phyloP scores from a whole-genome alignment of 2,797 vertebrate species.

The Channa striata region DNA sequence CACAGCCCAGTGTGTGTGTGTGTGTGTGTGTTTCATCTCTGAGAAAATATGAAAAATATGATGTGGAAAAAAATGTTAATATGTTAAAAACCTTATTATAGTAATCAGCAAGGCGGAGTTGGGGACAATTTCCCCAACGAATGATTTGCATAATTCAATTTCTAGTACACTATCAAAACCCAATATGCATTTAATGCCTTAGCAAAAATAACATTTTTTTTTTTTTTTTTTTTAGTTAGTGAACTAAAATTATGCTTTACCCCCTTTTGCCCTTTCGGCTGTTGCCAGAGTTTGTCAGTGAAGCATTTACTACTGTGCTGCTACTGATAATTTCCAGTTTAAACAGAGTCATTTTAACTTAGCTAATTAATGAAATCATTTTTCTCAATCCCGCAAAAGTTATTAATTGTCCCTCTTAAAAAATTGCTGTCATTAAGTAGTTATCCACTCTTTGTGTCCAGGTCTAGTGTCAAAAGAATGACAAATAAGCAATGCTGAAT shows the following conservation, averaged over 20 bases:
- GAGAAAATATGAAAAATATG: slow-evolving; percentile 57
- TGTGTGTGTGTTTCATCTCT: slow-evolving; percentile 32
- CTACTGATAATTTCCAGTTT: slow-evolving; percentile 43
- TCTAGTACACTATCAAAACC: slow-evolving; percentile 67
- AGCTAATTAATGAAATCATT: slow-evolving; percentile 48
- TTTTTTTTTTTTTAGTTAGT: slow-evolving; percentile 52
- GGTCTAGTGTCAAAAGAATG: slow-evolving; percentile 35
- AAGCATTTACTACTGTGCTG: slow-evolving; percentile 28
- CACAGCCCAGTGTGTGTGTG: slow-evolving; percentile 29
- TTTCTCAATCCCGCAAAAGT: slow-evolving; percentile 35
- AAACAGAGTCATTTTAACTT: slow-evolving; percentile 52
- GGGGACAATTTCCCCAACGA: slow-evolving; percentile 57
- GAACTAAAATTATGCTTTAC: slow-evolving; percentile 55
- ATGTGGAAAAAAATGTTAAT: slow-evolving; percentile 46
- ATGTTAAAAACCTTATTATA: slow-evolving; percentile 68
- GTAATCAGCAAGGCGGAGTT: slow-evolving; percentile 65
- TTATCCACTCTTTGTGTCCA: slow-evolving; percentile 18
- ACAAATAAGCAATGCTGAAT: slow-evolving; percentile 2
- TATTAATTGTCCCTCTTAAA: slow-evolving; percentile 47
- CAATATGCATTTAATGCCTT: slow-evolving; percentile 56
- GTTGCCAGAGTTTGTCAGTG: slow-evolving; percentile 35
- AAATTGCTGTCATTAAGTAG: slow-evolving; percentile 46
- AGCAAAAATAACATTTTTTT: slow-evolving; percentile 53
- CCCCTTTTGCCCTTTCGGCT: slow-evolving; percentile 44
- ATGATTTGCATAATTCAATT: slow-evolving; percentile 76